Conservation (phyloP, 2,888 invertebrate species). For the Nezara viridula region DNA sequence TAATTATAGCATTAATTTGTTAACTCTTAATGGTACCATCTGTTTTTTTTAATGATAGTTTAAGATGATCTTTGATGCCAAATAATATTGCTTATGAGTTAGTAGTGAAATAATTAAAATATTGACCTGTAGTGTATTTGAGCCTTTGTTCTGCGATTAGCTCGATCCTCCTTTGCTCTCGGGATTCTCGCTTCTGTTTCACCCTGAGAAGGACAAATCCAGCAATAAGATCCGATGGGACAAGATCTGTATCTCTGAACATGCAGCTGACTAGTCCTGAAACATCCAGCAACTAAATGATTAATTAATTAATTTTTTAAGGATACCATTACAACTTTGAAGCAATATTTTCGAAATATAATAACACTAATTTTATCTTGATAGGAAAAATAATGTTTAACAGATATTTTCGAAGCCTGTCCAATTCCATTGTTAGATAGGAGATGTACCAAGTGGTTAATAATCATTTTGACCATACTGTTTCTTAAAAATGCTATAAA, state of each 20-base stretch:
- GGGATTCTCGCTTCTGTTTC: slow-evolving; percentile 80
- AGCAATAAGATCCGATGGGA: slow-evolving; percentile 89
- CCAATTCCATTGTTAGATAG: not conserved
- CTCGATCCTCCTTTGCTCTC: slow-evolving; percentile 79
- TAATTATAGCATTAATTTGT: too few relatives aligned
- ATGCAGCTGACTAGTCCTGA: slow-evolving; percentile 81
- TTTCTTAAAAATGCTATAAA: too few relatives aligned
- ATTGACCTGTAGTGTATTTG: slow-evolving; percentile 76
- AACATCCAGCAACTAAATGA: slow-evolving; percentile 50
- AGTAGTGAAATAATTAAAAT: not conserved
- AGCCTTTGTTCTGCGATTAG: slow-evolving; percentile 77
- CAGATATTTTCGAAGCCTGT: not conserved
- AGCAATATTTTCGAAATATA: too few relatives aligned
- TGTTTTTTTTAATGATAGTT: too few relatives aligned
- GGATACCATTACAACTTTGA: not conserved
- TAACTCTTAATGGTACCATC: too few relatives aligned
- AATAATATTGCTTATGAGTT: not conserved
- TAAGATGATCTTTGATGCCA: too few relatives aligned
- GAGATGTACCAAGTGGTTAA: not conserved
- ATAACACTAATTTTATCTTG: too few relatives aligned
- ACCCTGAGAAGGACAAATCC: slow-evolving; percentile 87
- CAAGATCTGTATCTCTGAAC: slow-evolving; percentile 87
- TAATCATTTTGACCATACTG: too few relatives aligned
- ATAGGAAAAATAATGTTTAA: not conserved
- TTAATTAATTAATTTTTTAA: slow-evolving; percentile 12